Evolutionary conservation across 2,888 invertebrate species (phyloP).

Genomic region (Andrena dorsata): DNA sequence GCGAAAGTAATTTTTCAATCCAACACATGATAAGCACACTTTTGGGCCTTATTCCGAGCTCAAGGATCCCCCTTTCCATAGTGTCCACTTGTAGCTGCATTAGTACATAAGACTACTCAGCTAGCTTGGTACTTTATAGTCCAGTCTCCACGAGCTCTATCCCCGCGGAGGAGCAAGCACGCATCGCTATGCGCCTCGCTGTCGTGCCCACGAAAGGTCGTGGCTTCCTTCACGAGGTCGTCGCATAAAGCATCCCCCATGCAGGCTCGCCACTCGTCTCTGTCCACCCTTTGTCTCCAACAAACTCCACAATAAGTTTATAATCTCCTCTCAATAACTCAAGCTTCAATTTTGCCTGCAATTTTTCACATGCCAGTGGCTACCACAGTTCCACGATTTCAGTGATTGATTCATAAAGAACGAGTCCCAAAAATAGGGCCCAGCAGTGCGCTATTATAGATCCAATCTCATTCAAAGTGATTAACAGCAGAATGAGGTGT

Average conservation of each 20-base stretch:
- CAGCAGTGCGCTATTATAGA: no score
- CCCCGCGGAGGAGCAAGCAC: conserved; percentile 27
- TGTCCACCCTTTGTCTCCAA: conserved; percentile 54
- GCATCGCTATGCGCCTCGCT: conserved; percentile 80
- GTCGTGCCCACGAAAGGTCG: conserved; percentile 71
- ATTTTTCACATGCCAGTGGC: no score
- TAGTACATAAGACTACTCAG: not conserved
- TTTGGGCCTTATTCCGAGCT: not conserved
- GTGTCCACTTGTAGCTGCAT: not conserved
- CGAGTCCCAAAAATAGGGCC: no score
- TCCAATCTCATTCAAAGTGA: no score
- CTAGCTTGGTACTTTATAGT: not conserved
- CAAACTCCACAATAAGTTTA: not conserved
- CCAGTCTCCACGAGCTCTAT: conserved; percentile 11
- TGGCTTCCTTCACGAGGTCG: conserved; percentile 76
- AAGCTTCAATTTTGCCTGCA: no score
- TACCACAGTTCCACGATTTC: no score
- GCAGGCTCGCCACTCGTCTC: conserved; percentile 46
- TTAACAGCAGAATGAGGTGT: no score
- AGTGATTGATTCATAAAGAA: no score
- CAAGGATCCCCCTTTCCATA: not conserved
- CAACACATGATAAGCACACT: no score
- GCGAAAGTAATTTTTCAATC: no score
- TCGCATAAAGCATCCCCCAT: conserved; percentile 80
- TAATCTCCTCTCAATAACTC: no score